Conservation (phyloP, 2,888 invertebrate genomes). For the Drosophila borealis region DNA sequence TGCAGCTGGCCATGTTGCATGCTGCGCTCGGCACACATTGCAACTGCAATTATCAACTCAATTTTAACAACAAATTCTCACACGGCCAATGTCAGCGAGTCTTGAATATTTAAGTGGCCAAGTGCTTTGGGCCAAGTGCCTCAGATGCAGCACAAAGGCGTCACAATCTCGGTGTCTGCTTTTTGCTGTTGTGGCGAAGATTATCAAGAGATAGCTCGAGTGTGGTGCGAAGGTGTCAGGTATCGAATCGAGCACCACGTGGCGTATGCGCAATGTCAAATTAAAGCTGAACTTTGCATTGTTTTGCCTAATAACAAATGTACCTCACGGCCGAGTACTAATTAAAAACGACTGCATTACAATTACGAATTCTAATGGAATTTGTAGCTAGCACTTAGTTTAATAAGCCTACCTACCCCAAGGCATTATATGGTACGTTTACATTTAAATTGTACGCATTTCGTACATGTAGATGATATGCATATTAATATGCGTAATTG, state of each 20-base stretch:
- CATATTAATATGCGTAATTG: too few species aligned
- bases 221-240: conserved; percentile 12
- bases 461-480: too few species aligned
- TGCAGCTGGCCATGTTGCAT: conserved; percentile 18
- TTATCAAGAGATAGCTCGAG: background rate
- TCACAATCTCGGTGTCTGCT: background rate
- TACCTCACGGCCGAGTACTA: background rate
- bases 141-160: background rate
- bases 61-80: conserved; percentile 26
- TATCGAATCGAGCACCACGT: conserved; percentile 7
- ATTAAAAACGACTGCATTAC: background rate
- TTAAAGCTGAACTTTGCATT: background rate
- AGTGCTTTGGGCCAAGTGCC: background rate
- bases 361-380: background rate
- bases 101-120: conserved; percentile 26
- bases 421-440: too few species aligned
- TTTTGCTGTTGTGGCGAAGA: background rate
- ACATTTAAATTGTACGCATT: too few species aligned
- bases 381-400: background rate
- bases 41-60: conserved; percentile 37
- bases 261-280: conserved; percentile 32
- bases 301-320: background rate
- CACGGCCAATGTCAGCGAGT: conserved; percentile 47
- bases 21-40: conserved; percentile 16
- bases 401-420: too few species aligned